phyloP scores from a whole-genome alignment of 2,888 invertebrate genomes.

The Epiperipatus broadwayi region DNA sequence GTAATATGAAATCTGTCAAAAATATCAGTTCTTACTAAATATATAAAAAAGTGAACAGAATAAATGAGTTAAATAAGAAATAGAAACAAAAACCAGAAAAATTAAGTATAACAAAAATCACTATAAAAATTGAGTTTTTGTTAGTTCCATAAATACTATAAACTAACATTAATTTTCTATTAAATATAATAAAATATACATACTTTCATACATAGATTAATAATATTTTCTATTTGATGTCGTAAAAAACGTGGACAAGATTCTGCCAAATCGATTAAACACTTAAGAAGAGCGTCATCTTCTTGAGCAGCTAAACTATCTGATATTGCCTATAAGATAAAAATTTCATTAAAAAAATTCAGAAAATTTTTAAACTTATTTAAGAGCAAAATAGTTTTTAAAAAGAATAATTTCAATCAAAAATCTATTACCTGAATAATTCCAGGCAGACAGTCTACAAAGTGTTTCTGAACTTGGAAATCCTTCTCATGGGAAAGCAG shows the following conservation, averaged over 20 bases:
- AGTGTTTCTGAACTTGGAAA: constrained; percentile 65
- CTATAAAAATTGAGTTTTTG: neutral
- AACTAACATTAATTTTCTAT: neutral
- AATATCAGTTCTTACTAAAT: too few species aligned
- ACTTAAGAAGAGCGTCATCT: constrained; percentile 63
- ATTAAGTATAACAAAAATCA: neutral
- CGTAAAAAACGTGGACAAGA: constrained; percentile 76
- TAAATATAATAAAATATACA: constrained; percentile 15
- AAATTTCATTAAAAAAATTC: neutral
- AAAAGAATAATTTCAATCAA: neutral
- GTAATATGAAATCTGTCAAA: too few species aligned
- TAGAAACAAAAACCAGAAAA: constrained; percentile 4
- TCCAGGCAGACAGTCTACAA: constrained; percentile 55
- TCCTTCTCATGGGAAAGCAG: constrained; percentile 84
- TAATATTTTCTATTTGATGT: constrained; percentile 61
- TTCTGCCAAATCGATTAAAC: constrained; percentile 82
- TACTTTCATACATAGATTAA: constrained; percentile 70
- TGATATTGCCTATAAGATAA: constrained; percentile 40
- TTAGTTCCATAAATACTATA: constrained; percentile 1
- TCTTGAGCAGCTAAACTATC: constrained; percentile 68
- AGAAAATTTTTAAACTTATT: too few species aligned
- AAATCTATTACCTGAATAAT: constrained; percentile 27
- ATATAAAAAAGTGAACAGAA: neutral
- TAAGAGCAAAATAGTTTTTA: neutral
- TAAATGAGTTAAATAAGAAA: constrained; percentile 11